phyloP scores from a whole-genome alignment of 2,113 vertebrate genomes.

The Sialia sialis region DNA sequence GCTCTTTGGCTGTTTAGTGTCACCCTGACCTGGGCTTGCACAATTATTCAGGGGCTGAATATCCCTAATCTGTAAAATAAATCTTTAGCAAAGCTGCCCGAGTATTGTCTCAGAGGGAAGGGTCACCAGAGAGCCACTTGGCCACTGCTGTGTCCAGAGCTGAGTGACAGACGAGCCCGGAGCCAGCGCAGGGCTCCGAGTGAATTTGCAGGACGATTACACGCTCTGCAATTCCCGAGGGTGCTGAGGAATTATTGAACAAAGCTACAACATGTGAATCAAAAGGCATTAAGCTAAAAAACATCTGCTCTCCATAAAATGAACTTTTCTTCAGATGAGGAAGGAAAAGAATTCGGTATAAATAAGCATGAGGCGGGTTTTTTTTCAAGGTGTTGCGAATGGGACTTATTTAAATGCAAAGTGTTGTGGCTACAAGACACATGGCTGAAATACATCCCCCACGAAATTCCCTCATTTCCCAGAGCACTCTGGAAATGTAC shows the following conservation, averaged over 20 bases:
- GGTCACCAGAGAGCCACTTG: not conserved
- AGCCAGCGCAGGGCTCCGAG: slow-evolving; percentile 3
- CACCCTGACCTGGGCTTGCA: not conserved
- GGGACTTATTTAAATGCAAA: slow-evolving; percentile 40
- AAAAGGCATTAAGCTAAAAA: slow-evolving; percentile 56
- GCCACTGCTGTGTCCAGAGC: not conserved
- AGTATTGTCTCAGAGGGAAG: not conserved
- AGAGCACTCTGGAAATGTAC: slow-evolving; percentile 9
- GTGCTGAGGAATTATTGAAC: slow-evolving; percentile 54
- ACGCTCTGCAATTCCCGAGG: slow-evolving; percentile 30
- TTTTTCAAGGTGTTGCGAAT: slow-evolving; percentile 58
- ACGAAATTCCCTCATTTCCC: not conserved
- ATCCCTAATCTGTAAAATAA: not conserved
- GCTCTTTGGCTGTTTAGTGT: not conserved
- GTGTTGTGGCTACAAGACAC: slow-evolving; percentile 26
- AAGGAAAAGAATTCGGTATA: slow-evolving; percentile 42
- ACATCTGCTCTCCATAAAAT: slow-evolving; percentile 58
- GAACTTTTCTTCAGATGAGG: slow-evolving; percentile 53
- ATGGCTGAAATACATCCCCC: not conserved
- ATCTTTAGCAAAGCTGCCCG: not conserved
- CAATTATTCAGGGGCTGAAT: not conserved
- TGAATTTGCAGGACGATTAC: slow-evolving; percentile 46
- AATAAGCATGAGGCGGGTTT: slow-evolving; percentile 42
- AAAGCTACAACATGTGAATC: slow-evolving; percentile 56
- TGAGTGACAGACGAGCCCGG: slow-evolving; percentile 27